Evolutionary conservation across 2,113 vertebrate species (phyloP).

Genomic region (Rhinogobius similis): DNA sequence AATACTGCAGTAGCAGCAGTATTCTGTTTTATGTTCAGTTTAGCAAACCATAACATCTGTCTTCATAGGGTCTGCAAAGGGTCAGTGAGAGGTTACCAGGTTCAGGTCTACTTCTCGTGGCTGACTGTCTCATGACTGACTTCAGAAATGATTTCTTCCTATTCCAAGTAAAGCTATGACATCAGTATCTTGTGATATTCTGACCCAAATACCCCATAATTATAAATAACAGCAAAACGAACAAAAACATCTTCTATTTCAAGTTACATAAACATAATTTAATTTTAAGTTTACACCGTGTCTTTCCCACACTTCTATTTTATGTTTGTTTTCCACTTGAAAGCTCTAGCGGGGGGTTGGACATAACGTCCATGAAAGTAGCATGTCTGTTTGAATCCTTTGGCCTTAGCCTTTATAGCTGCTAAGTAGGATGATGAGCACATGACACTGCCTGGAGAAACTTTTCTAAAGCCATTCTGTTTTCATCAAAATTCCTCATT

Average conservation of each 20-base stretch:
- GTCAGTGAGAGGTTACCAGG: slow-evolving; percentile 9
- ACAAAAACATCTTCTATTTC: not conserved
- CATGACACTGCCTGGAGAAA: slow-evolving; percentile 44
- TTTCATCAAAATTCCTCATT: slow-evolving; percentile 9
- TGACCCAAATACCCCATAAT: not conserved
- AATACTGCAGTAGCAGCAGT: not conserved
- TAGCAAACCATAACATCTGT: not conserved
- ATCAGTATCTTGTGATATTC: not conserved
- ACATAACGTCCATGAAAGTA: slow-evolving; percentile 32
- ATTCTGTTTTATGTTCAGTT: not conserved
- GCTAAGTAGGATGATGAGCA: slow-evolving; percentile 43
- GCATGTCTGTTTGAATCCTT: slow-evolving; percentile 25
- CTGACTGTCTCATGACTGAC: slow-evolving; percentile 28
- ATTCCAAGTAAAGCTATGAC: slow-evolving; percentile 3
- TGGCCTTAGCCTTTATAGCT: slow-evolving; percentile 25
- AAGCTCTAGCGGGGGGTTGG: not conserved
- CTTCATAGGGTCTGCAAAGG: slow-evolving; percentile 11
- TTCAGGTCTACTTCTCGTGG: slow-evolving; percentile 3
- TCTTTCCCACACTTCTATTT: not conserved
- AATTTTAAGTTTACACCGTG: slow-evolving; percentile 6
- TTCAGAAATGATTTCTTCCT: not conserved
- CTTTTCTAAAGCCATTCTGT: slow-evolving; percentile 31
- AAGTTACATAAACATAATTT: not conserved
- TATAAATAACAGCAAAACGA: not conserved
- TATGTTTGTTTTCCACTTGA: not conserved